Base-by-base conservation (phyloP, 2,797 vertebrate genomes). In the Psittacula echo region DNA sequence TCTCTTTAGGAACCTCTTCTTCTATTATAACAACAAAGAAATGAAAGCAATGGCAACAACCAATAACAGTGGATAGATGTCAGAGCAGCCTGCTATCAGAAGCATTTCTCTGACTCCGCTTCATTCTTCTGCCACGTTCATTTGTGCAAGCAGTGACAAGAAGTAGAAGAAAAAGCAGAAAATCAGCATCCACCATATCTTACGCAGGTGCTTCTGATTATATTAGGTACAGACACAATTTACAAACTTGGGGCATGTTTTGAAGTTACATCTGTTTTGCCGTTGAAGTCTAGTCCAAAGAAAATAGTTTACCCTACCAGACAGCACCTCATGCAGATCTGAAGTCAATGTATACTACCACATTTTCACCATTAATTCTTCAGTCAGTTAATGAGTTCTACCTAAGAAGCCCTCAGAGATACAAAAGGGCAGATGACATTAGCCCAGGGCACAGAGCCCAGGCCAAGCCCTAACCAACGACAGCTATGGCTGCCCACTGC, bases 381-480 rank as follows among this genome's bases (percentile, higher is more conserved):
- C 62, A 47, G 19, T 26, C 21, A 47, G 39, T 32, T 44, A 51
- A 44, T 7, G 13, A 66, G 9, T 37, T 60, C 53, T 27, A 67
- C 19, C 23, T 12, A 32, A 77, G 53, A 74, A n/a, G 2, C 27
- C 15, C 21, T 16, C 34, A 58, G 53, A 67, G 66, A 39, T 7
- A 53, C 41, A 29, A 37, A 21, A 27, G 10, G 8, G 32, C 19
- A 50, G 18, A 4, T 30, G 39, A 42, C 3, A 1, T 13, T 13
- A 29, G 7, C 6, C 4, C 16, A 37, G 13, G 22, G 13, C 1
- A 0, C 13, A 54, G 21, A 65, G 14, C 11, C 30, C 53, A 32
- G 53, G 30, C 7, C 9, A 30, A 47, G 27, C 14, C 22, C 37
- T n/a, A 11, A 20, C 3, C 18, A 26, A 9, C 9, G 11, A 3